Percentiles rank a stretch among this genome's conserved stretches.
Evolutionary conservation across 1,140 invertebrate genomes (phyloP).

Genomic region (Drosophila auraria): DNA sequence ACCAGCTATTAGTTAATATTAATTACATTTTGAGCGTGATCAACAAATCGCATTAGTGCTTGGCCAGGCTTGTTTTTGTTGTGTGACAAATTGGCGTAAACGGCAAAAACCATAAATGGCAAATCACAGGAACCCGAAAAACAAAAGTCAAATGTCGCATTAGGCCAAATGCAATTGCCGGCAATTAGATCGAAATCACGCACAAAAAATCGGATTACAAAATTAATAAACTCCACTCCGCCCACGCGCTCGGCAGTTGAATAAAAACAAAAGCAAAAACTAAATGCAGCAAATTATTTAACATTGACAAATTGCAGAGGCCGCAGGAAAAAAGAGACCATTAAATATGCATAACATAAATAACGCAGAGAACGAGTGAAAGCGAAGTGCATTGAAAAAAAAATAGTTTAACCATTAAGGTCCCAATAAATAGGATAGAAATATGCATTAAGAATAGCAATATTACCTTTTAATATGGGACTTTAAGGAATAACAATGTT

Average conservation of each 20-base stretch:
- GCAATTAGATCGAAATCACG: slow-evolving; percentile 57
- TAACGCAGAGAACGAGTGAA: slow-evolving; percentile 16
- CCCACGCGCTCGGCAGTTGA: slow-evolving; percentile 1
- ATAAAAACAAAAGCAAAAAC: slow-evolving; percentile 44
- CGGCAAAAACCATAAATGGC: slow-evolving; percentile 29
- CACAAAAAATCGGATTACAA: slow-evolving; percentile 45
- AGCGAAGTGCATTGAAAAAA: neutral
- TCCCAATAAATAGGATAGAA: too few relatives aligned
- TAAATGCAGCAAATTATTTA: slow-evolving; percentile 69
- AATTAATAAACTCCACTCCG: slow-evolving; percentile 70
- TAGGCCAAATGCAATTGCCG: slow-evolving; percentile 72
- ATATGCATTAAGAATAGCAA: too few relatives aligned
- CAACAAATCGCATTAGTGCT: slow-evolving; percentile 51
- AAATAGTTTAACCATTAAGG: neutral
- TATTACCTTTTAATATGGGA: too few relatives aligned
- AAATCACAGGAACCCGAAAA: slow-evolving; percentile 28
- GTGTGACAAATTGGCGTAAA: slow-evolving; percentile 40
- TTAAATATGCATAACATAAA: slow-evolving; percentile 76
- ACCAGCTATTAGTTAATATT: slow-evolving; percentile 28
- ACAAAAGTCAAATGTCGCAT: slow-evolving; percentile 42
- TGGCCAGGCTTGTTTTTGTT: neutral
- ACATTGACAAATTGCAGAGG: slow-evolving; percentile 64
- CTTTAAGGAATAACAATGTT: too few relatives aligned
- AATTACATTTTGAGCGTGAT: slow-evolving; percentile 50
- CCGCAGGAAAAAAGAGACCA: slow-evolving; percentile 54